Evolutionary conservation across 1,140 invertebrate species (phyloP), one percentile per base, ranked within the genome.

Genomic region (Hyles vespertilio): DNA sequence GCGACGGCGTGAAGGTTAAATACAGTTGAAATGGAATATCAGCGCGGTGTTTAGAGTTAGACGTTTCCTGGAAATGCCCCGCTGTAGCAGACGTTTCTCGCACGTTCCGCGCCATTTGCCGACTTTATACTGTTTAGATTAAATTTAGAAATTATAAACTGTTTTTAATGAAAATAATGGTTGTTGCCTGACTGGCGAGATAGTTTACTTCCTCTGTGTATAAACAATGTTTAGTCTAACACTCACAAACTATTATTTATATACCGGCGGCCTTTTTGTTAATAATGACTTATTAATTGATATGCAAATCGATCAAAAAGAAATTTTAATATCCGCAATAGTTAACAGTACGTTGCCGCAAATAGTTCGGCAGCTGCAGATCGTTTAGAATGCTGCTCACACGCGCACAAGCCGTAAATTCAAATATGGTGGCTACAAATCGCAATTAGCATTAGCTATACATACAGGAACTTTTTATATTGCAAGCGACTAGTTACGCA

Each of bases 351-450:
- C 49, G 53, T 57, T 54, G 53, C 61, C 65, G 63, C 63, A 66
- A 77, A 81, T 69, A 72, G 65, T 33, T 56, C 32, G 45, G 73
- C 77, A 82, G 79, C 72, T 81, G 79, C 57, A 60, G 52, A 51
- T 43, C 64, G 63, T 80, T 82, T 74, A 70, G 61, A 65, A 84
- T 84, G 79, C 77, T 58, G 61, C 54, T 63, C 70, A 69, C 76
- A 65, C 65, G 63, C 75, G 72, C 67, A 55, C 69, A 65, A 51
- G 67, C 74, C 76, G 73, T 81, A 82, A 84, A 84, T 82, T 79
- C 77, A 79, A 78, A 84, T 84, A 77, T 73, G 76, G 77, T 59
- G 22, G 69, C 72, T 71, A 78, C 81, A 79, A 79, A 87, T 77
- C 81, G 74, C 79, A 83, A 87, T 84, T 83, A 85, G 75, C 73